Base-by-base conservation (phyloP, 2,888 invertebrate species). In the Drosophila trichaetosa region DNA sequence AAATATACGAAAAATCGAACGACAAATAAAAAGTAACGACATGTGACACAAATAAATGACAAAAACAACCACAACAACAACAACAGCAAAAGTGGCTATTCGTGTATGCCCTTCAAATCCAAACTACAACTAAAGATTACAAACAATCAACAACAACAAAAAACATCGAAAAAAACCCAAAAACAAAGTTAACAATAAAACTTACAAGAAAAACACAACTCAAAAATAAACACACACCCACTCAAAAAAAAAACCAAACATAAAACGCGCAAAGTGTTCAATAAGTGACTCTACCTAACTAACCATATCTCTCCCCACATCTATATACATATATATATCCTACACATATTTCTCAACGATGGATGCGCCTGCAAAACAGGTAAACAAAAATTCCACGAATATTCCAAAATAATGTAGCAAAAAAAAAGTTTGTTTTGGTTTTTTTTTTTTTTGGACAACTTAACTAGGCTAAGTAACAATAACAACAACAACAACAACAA, bases 281-380 rank as follows among this genome's bases (percentile, higher is more conserved):
- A 56, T 42, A 79, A 76, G 69, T 70, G 70, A 67, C 61, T 64
- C 27, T 18, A 38, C 42, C 51, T n/a, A 69, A 31, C n/a, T 51
- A 52, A 18, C 18, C 54, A 60, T 21, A 69, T 29, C 60, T 31
- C 53, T 31, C 52, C 36, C 18, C 29, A 67, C 54, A 48, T 49
- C 53, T 51, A 51, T 34, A 51, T 7, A 29, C 29, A 29, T 29
- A 64, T 42, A 64, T 42, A 64, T 52, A 66, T 27, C 18, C 51
- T 21, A 51, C 11, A 46, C 40, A 48, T 38, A 65, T 65, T 54
- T 72, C 53, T 65, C 79, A 79, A 72, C 84, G 65, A 91, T 91
- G 91, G 89, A 91, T 82, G 90, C 91, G 80, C 79, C 68, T 48
- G 81, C 84, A 61, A 89, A 91, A 76, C 84, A 91, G 83, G 90